A percentile compares a stretch with the other conserved stretches of the same genome.
Conservation (phyloP, 1,140 invertebrate genomes). For the Drosophila lacertosa region DNA sequence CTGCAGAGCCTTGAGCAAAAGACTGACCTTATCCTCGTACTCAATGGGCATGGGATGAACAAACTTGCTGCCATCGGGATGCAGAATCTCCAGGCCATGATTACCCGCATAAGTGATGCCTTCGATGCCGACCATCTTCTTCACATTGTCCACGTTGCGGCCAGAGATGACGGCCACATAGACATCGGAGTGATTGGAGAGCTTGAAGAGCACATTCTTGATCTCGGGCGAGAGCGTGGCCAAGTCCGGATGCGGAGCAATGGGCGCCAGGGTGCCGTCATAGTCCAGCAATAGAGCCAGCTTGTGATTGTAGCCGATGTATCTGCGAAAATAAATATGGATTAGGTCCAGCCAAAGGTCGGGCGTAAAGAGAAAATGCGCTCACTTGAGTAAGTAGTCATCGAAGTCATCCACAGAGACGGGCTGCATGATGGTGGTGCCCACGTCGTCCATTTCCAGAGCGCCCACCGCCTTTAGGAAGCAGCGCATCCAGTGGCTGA, state of each 20-base stretch:
- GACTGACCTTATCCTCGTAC: slow-evolving; percentile 91
- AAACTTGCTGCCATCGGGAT: slow-evolving; percentile 95
- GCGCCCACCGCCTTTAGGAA: slow-evolving; percentile 95
- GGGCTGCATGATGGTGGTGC: slow-evolving; percentile 92
- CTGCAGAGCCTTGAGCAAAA: slow-evolving; percentile 91
- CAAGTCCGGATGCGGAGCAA: slow-evolving; percentile 94
- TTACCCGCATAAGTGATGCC: slow-evolving; percentile 96
- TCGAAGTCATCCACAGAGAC: slow-evolving; percentile 95
- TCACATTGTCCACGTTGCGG: slow-evolving; percentile 93
- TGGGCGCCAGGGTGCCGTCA: slow-evolving; percentile 94
- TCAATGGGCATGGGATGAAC: slow-evolving; percentile 95
- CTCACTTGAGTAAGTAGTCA: slow-evolving; percentile 92
- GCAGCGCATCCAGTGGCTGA: slow-evolving; percentile 94
- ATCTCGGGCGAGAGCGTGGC: slow-evolving; percentile 93
- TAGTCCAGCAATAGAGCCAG: slow-evolving; percentile 94
- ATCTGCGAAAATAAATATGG: slow-evolving; percentile 85
- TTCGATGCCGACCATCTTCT: slow-evolving; percentile 95
- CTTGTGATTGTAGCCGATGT: slow-evolving; percentile 93
- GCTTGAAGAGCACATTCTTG: slow-evolving; percentile 91
- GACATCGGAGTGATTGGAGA: slow-evolving; percentile 94
- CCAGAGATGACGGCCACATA: slow-evolving; percentile 95
- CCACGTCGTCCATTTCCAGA: slow-evolving; percentile 91
- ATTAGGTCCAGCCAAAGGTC: neutral
- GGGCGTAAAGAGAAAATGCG: neutral
- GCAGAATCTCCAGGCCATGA: slow-evolving; percentile 94